Conservation (phyloP, 2,797 vertebrate genomes). For the Arrhamphus sclerolepis region DNA sequence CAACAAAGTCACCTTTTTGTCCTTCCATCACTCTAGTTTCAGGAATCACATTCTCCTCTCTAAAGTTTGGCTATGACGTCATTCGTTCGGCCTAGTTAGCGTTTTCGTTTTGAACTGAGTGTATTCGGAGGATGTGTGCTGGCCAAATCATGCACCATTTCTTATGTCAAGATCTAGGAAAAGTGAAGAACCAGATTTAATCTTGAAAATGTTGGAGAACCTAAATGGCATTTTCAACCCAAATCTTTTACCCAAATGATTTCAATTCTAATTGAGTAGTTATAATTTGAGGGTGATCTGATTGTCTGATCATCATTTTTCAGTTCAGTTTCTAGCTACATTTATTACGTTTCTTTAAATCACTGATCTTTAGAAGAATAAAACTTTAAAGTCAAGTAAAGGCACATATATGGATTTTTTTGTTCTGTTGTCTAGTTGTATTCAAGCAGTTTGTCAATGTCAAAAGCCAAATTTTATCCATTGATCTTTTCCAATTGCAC, state of each 20-base stretch:
- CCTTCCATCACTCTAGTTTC: not conserved
- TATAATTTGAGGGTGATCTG: not conserved
- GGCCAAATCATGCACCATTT: not conserved
- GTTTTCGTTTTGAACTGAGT: too few species aligned
- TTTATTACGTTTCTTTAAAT: not conserved
- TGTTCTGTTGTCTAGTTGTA: not conserved
- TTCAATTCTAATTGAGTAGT: not conserved
- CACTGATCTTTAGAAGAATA: not conserved
- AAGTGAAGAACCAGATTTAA: not conserved
- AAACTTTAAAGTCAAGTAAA: not conserved
- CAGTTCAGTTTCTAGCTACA: not conserved
- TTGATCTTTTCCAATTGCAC: slow-evolving; percentile 40
- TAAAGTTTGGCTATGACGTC: not conserved
- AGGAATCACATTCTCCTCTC: not conserved
- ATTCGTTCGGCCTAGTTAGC: not conserved
- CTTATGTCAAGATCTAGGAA: not conserved
- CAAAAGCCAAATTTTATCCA: slow-evolving; percentile 27
- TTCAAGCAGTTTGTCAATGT: not conserved
- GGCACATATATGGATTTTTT: too few species aligned
- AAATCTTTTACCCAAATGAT: too few species aligned
- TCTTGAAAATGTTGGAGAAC: not conserved
- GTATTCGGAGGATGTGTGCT: not conserved
- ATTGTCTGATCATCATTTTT: not conserved
- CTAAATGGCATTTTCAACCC: not conserved
- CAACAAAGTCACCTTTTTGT: not conserved